Conservation (phyloP, 2,888 invertebrate species). For the Ptilodon capucinus region DNA sequence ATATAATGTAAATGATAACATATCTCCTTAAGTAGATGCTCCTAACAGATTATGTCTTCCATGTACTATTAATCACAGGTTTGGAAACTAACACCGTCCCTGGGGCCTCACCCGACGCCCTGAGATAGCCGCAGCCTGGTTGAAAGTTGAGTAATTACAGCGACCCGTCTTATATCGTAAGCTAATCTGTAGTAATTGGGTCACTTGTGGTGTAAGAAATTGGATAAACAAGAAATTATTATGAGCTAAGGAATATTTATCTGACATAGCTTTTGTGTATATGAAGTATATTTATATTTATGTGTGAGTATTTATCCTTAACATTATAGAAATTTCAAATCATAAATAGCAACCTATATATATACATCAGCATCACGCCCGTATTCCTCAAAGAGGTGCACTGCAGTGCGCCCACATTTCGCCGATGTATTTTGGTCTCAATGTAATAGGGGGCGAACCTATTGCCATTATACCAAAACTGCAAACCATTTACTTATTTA, state of each 20-base stretch:
- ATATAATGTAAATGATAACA: background rate
- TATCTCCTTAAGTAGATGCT: slow-evolving; percentile 9
- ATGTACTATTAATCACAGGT: slow-evolving; percentile 56
- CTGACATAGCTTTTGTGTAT: too few relatives aligned
- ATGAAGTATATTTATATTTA: too few relatives aligned
- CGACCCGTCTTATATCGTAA: background rate
- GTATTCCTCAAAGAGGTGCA: too few relatives aligned
- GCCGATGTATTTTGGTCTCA: too few relatives aligned
- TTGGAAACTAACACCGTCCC: slow-evolving; percentile 49
- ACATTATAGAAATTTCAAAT: too few relatives aligned
- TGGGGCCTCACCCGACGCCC: slow-evolving; percentile 16
- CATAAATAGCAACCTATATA: too few relatives aligned
- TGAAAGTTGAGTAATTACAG: background rate
- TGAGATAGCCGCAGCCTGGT: background rate
- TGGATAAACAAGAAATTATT: background rate
- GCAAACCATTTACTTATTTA: too few relatives aligned
- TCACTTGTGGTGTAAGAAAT: background rate
- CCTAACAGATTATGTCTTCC: slow-evolving; percentile 39
- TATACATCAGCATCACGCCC: too few relatives aligned
- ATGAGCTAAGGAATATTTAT: background rate
- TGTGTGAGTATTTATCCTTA: too few relatives aligned
- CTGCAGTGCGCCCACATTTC: too few relatives aligned
- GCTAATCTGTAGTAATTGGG: background rate
- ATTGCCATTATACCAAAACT: too few relatives aligned
- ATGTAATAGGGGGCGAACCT: too few relatives aligned